phyloP scores from a whole-genome alignment of 1,140 invertebrate genomes.

The Leptinotarsa defecta region DNA sequence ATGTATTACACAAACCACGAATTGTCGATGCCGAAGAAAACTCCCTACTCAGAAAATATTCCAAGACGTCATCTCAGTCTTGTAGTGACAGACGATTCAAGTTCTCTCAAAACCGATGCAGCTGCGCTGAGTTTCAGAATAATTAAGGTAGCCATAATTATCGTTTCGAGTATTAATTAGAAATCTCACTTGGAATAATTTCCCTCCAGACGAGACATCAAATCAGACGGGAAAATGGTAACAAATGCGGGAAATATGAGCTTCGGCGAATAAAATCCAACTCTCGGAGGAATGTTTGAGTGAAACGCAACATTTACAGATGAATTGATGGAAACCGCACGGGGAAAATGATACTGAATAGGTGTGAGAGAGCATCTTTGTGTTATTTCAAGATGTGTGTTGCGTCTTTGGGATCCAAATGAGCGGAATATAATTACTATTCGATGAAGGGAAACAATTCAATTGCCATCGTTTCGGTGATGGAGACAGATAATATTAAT shows the following conservation, averaged over 20 bases:
- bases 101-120: background rate
- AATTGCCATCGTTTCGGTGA: too few species aligned
- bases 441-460: too few species aligned
- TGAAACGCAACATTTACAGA: background rate
- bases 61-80: too few species aligned
- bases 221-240: background rate
- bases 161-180: conserved; percentile 8
- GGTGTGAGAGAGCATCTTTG: background rate
- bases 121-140: background rate
- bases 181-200: background rate
- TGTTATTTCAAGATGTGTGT: too few species aligned
- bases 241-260: background rate
- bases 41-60: too few species aligned
- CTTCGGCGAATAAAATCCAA: background rate
- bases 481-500: too few species aligned
- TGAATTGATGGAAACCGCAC: background rate
- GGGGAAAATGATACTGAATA: background rate
- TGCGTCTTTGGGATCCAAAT: too few species aligned
- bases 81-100: background rate
- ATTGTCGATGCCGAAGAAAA: too few species aligned
- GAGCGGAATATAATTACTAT: too few species aligned
- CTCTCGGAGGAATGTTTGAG: background rate
- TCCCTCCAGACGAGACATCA: conserved; percentile 7
- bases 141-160: conserved; percentile 1
- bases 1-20: too few species aligned